A percentile compares a stretch with the other conserved stretches of the same genome.
These are phyloP conservation scores for Anneissia japonica DNA, from an alignment of 35 echinoderm and acorn worm species.

Conservation along the genomic window DNA sequence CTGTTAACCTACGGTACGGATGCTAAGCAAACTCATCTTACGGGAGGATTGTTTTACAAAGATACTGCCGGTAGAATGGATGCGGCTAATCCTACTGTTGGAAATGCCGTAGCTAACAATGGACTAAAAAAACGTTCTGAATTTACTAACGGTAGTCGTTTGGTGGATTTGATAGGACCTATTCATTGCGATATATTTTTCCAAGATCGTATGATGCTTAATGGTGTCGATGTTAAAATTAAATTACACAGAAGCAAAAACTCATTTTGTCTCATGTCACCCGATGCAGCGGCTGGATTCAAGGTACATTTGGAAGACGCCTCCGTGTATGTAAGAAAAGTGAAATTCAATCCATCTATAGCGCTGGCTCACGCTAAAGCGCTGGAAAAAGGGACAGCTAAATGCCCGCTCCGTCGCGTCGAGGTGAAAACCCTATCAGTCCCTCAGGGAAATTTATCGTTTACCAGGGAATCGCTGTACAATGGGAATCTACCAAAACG, in stretches of 20 bases:
- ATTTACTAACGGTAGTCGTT: conserved; percentile 15
- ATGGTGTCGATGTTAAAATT: conserved; percentile 25
- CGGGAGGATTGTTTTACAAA: conserved; percentile 45
- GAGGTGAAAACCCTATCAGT: conserved; percentile 58
- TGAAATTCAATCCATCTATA: conserved; percentile 21
- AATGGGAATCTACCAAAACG: conserved; percentile 55
- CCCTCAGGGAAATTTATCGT: conserved; percentile 39
- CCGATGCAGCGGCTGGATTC: not conserved
- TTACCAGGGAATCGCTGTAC: conserved; percentile 35
- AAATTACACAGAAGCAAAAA: conserved; percentile 31
- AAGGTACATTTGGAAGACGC: conserved; percentile 21
- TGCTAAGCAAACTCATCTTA: conserved; percentile 35
- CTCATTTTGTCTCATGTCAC: no score
- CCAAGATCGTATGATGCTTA: conserved; percentile 40
- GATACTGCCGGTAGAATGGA: conserved; percentile 49
- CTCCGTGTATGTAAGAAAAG: conserved; percentile 23
- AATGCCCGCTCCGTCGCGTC: conserved; percentile 48
- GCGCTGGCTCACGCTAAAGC: conserved; percentile 22
- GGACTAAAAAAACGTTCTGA: conserved; percentile 25
- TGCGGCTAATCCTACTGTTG: conserved; percentile 14
- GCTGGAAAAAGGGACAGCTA: conserved; percentile 52
- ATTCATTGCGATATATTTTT: conserved; percentile 76
- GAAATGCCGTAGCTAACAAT: conserved; percentile 1
- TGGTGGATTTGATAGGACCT: conserved; percentile 52
- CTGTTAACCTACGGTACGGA: conserved; percentile 37